Conservation (phyloP, 2,888 invertebrate genomes). For the Halictus ligatus region DNA sequence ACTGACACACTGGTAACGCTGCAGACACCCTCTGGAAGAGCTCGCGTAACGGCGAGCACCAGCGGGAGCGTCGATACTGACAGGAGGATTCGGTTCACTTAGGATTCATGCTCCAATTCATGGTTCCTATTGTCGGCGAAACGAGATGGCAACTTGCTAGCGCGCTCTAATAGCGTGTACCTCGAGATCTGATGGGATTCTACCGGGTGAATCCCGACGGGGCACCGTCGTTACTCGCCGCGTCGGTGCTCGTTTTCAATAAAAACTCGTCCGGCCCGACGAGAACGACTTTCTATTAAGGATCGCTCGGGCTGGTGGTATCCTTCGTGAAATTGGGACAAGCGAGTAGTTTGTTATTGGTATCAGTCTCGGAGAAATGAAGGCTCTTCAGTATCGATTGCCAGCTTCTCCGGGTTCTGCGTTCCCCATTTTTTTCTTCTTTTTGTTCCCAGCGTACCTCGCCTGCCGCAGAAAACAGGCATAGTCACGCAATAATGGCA, state of each 20-base stretch:
- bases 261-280: slow-evolving; percentile 7
- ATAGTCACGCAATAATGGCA: slow-evolving; percentile 18
- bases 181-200: neutral
- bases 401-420: neutral
- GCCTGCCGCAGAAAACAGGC: neutral
- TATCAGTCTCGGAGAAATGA: slow-evolving; percentile 27
- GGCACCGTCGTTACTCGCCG: neutral
- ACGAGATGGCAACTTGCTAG: slow-evolving; percentile 12
- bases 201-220: neutral
- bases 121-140: slow-evolving; percentile 19
- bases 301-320: neutral
- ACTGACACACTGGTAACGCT: neutral
- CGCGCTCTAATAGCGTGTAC: slow-evolving; percentile 1
- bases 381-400: slow-evolving; percentile 18
- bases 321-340: slow-evolving; percentile 21
- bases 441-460: neutral
- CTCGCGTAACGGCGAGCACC: neutral
- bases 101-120: slow-evolving; percentile 63
- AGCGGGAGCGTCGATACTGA: slow-evolving; percentile 42
- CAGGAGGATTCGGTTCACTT: slow-evolving; percentile 46
- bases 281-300: neutral
- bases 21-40: neutral
- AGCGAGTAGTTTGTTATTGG: slow-evolving; percentile 26
- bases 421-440: neutral
- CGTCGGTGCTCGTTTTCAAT: neutral